Base-by-base conservation (phyloP, 2,888 invertebrate genomes). In the Tenthredo amoena region DNA sequence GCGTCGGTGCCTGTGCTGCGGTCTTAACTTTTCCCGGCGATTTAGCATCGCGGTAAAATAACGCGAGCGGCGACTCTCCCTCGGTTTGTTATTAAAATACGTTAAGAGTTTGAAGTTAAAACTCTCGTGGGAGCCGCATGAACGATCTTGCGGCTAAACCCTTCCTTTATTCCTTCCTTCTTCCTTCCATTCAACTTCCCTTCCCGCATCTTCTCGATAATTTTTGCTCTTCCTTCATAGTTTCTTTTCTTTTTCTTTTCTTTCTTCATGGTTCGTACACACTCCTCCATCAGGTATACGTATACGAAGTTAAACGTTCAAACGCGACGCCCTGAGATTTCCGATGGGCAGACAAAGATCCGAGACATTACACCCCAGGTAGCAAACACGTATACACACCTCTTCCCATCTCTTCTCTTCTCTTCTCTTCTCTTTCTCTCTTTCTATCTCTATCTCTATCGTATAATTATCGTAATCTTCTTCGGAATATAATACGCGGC, bases 31-130 rank as follows among this genome's bases (percentile, higher is more conserved):
- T 62, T 65, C 15, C 81, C 40, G 62, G 6, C 81, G 81, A 81
- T 62, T 37, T 81, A 55, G 81, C 81, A 34, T 18, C 81, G 62
- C 81, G 37, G 62, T 18, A 10, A 26, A 18, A 34, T 34, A 37
- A 34, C 62, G 62, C 40, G 47, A 40, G 34, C 37, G 90, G 87
- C 89, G 89, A 87, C 88, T 91, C 91, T 92, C 92, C 92, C 92
- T 92, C 92, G 91, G 91, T 92, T 92, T 92, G 90, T 92, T 92
- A 92, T 92, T 92, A 92, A 92, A 92, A 92, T 91, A 50, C 18
- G 77, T 62, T 58, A 58, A 62, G 81, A 81, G 40, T 68, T 68
- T 26, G 50, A 31, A 47, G 83, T 83, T 83, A 68, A 83, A 68
- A 83, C 50, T 65, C 83, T 34, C 83, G 83, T 83, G 83, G 83